phyloP scores from a whole-genome alignment of 2,113 vertebrate genomes.

The Sebastes schlegelii region DNA sequence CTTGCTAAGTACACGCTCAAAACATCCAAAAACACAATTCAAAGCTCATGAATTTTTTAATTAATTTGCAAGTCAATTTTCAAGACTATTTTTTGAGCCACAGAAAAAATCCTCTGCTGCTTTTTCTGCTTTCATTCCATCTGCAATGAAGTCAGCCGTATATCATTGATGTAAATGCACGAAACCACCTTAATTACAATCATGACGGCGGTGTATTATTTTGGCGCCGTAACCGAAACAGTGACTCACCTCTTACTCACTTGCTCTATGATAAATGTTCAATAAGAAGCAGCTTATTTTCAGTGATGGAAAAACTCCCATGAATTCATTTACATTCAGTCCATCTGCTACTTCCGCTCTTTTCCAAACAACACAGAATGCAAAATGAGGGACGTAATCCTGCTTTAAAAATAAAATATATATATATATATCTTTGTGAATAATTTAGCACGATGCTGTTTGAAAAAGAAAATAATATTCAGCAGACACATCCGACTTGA shows the following conservation, averaged over 20 bases:
- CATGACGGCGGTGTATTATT: conserved; percentile 28
- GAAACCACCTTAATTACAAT: conserved; percentile 44
- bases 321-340: conserved; percentile 34
- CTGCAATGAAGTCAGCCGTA: conserved; percentile 11
- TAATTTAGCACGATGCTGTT: conserved; percentile 43
- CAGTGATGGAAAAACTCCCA: conserved; percentile 34
- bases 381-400: conserved; percentile 3
- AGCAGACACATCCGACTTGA: conserved; percentile 34
- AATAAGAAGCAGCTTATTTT: conserved; percentile 7
- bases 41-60: background rate
- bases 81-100: conserved; percentile 29
- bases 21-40: background rate
- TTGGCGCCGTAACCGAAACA: conserved; percentile 18
- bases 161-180: conserved; percentile 38
- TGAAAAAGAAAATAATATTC: conserved; percentile 47
- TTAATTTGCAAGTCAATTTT: conserved; percentile 12
- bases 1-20: too few relatives aligned
- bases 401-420: background rate
- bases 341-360: background rate
- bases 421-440: conserved; percentile 21
- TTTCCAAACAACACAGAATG: conserved; percentile 6
- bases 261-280: conserved; percentile 46
- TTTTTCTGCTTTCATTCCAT: conserved; percentile 10
- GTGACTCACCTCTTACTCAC: conserved; percentile 24
- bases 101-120: background rate